Evolutionary conservation across 2,797 vertebrate genomes (phyloP), one percentile per base, ranked within the genome.

Genomic region (Smutsia temminckii): DNA sequence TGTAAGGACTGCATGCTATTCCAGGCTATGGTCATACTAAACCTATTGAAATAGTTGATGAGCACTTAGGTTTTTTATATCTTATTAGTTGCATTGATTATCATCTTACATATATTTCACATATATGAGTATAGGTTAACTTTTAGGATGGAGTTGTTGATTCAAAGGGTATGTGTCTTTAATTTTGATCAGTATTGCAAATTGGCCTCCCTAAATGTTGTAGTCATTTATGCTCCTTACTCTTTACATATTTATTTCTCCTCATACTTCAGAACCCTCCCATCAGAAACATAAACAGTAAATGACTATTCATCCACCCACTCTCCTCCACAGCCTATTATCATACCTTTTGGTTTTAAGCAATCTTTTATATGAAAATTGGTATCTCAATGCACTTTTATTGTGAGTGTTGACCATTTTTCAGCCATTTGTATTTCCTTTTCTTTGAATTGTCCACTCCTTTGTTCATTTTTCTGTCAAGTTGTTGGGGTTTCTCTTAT

Each of bases 351-450:
- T 88, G 3, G 69, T 86, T 20, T 51, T 85, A 86, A 90, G 37
- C 63, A 72, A 2, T 81, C 42, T 92, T 93, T 89, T 80, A 69
- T 63, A 23, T 91, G 66, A 53, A 91, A 90, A 80, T 78, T 25
- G 18, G 5, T 57, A 59, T 53, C 53, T 94, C 27, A 29, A 4
- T 77, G 4, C 81, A 85, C 5, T 61, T 89, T 89, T 74, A 81
- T 49, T 81, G 4, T 55, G 34, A 53, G 57, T 55, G 17, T 74
- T 55, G 17, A 89, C 34, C 21, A 63, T 88, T 91, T 83, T 91
- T 71, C 49, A 79, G 40, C 29, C 32, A 37, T 91, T 93, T 77
- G 13, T 95, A 61, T 81, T 94, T 91, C 21, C 46, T 93, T 93
- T 93, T 68, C 71, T 89, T 89, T 88, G 42, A 87, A 79, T 6